Conservation (phyloP, 2,888 invertebrate genomes). For the Polydrusus cervinus region DNA sequence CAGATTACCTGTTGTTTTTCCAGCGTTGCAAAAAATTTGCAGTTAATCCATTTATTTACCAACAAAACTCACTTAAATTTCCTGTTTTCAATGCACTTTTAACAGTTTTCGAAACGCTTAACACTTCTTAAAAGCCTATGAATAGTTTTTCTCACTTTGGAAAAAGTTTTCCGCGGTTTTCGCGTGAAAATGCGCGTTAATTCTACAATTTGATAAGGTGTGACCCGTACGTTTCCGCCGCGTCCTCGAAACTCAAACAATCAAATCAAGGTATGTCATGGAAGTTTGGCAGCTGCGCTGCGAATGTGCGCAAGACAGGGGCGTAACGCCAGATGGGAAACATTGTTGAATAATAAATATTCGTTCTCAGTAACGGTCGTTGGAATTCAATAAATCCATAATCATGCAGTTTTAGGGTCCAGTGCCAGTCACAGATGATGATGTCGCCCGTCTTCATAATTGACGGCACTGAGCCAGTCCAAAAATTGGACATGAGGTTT, state of each 20-base stretch:
- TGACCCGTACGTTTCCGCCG: constrained; percentile 43
- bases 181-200: constrained; percentile 54
- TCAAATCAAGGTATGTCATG: constrained; percentile 51
- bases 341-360: not conserved
- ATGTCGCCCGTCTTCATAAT: too few relatives aligned
- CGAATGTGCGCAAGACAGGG: constrained; percentile 47
- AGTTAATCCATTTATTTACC: constrained; percentile 55
- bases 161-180: constrained; percentile 53
- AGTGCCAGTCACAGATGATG: too few relatives aligned
- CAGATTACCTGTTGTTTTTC: constrained; percentile 64
- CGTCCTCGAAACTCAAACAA: constrained; percentile 54
- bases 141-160: constrained; percentile 37
- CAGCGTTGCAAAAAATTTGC: constrained; percentile 61
- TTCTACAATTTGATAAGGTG: constrained; percentile 49
- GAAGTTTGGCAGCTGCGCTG: constrained; percentile 50
- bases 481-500: too few relatives aligned
- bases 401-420: too few relatives aligned
- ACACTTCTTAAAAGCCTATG: not conserved
- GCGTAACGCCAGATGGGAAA: constrained; percentile 21
- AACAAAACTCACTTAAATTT: constrained; percentile 45
- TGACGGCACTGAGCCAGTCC: too few relatives aligned
- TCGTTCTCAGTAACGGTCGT: too few relatives aligned
- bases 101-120: constrained; percentile 10
- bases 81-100: constrained; percentile 13
- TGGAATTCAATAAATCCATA: too few relatives aligned